Evolutionary conservation across 2,888 invertebrate genomes (phyloP).

Genomic region (Busseola fusca): DNA sequence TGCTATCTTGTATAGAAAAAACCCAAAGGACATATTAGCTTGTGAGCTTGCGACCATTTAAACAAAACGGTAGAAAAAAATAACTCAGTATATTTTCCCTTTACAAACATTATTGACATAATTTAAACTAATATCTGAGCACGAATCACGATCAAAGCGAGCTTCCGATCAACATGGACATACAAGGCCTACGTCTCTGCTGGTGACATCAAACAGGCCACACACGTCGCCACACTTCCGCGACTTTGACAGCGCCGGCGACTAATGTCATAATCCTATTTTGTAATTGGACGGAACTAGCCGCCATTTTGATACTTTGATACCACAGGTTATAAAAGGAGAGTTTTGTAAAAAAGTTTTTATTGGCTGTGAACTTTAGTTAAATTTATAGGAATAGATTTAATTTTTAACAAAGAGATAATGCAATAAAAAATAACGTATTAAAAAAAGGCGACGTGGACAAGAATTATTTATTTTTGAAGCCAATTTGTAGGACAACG

Average conservation of each 20-base stretch:
- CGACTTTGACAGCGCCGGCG: constrained; percentile 59
- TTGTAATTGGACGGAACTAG: constrained; percentile 51
- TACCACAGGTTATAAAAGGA: constrained; percentile 14
- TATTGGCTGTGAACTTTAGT: background rate
- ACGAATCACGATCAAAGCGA: constrained; percentile 40
- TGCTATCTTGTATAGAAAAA: no score
- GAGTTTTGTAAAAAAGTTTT: constrained; percentile 10
- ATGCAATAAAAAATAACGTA: background rate
- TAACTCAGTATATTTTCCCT: background rate
- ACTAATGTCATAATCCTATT: constrained; percentile 57
- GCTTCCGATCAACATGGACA: constrained; percentile 12
- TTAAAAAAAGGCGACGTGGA: background rate
- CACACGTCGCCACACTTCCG: constrained; percentile 77
- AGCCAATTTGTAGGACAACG: background rate
- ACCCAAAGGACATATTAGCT: no score
- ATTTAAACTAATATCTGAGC: constrained; percentile 37
- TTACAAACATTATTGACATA: constrained; percentile 13
- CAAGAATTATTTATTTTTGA: background rate
- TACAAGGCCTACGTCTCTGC: constrained; percentile 21
- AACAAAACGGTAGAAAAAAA: no score
- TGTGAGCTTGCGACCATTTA: no score
- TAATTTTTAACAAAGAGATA: background rate
- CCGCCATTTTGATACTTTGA: constrained; percentile 28
- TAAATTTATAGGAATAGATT: background rate
- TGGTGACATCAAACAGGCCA: constrained; percentile 75